Conservation (phyloP, 2,797 vertebrate genomes). For the Cryptoprocta ferox region DNA sequence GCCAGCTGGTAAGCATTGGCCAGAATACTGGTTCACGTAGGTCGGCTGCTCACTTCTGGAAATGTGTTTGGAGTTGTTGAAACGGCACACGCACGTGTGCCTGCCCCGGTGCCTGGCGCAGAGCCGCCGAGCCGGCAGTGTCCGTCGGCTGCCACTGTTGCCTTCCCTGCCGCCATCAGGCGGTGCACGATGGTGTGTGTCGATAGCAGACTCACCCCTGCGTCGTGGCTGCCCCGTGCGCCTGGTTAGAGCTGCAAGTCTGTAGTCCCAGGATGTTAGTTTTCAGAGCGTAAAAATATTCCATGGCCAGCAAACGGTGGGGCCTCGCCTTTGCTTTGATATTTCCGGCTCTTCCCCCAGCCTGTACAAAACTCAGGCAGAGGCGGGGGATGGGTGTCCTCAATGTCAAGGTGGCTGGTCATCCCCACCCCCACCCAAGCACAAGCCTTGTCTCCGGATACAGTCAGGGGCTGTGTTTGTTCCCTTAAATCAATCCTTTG, state of each 20-base stretch:
- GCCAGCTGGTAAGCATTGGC: neutral
- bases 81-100: accelerated
- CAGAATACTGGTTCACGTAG: neutral
- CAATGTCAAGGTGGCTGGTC: neutral
- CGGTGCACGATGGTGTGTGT: neutral
- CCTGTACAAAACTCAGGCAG: neutral
- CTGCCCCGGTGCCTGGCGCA: neutral
- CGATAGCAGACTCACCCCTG: accelerated
- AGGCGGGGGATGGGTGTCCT: neutral
- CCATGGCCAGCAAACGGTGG: neutral
- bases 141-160: neutral
- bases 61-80: neutral
- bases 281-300: neutral
- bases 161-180: accelerated
- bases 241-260: neutral
- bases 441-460: neutral
- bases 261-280: neutral
- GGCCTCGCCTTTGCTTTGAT: neutral
- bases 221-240: accelerated
- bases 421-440: neutral
- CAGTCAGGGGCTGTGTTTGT: neutral
- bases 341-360: neutral
- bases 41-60: too few species aligned
- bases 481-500: neutral
- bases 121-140: accelerated